phyloP scores from a whole-genome alignment of 2,888 invertebrate species.

The Macroteleia sp. region DNA sequence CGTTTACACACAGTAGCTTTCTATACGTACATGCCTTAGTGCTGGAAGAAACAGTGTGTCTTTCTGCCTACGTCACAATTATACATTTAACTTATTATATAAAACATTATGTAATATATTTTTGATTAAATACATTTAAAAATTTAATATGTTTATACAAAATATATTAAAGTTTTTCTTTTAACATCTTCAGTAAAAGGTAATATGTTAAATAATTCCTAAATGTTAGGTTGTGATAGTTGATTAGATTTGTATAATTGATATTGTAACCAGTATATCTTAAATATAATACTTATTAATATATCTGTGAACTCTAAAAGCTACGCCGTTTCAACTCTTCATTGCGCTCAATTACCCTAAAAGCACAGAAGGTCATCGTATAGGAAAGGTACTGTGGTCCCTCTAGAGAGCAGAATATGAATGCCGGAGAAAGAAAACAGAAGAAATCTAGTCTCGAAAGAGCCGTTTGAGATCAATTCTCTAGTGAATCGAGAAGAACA shows the following conservation, averaged over 20 bases:
- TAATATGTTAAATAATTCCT: too few relatives aligned
- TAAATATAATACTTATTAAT: too few relatives aligned
- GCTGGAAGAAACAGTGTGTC: conserved; percentile 51
- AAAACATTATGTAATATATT: too few relatives aligned
- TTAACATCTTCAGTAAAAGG: too few relatives aligned
- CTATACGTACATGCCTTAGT: conserved; percentile 42
- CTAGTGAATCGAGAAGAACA: conserved; percentile 56
- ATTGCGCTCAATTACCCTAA: conserved; percentile 59
- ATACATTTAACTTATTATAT: too few relatives aligned
- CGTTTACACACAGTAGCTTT: conserved; percentile 63
- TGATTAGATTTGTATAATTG: too few relatives aligned
- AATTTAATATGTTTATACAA: too few relatives aligned
- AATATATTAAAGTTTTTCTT: too few relatives aligned
- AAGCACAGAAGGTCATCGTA: conserved; percentile 58
- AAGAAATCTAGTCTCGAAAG: conserved; percentile 66
- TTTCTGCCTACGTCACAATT: conserved; percentile 76
- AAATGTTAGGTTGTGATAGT: too few relatives aligned
- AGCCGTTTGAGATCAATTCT: conserved; percentile 67
- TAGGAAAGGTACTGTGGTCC: conserved; percentile 56
- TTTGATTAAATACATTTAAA: too few relatives aligned
- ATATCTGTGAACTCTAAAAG: too few relatives aligned
- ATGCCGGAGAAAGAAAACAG: conserved; percentile 56
- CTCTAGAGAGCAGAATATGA: conserved; percentile 53
- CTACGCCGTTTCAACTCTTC: conserved; percentile 48
- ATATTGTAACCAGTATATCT: too few relatives aligned